Evolutionary conservation across 2,113 vertebrate species (phyloP).

Genomic region (Mormyrus iriodes): DNA sequence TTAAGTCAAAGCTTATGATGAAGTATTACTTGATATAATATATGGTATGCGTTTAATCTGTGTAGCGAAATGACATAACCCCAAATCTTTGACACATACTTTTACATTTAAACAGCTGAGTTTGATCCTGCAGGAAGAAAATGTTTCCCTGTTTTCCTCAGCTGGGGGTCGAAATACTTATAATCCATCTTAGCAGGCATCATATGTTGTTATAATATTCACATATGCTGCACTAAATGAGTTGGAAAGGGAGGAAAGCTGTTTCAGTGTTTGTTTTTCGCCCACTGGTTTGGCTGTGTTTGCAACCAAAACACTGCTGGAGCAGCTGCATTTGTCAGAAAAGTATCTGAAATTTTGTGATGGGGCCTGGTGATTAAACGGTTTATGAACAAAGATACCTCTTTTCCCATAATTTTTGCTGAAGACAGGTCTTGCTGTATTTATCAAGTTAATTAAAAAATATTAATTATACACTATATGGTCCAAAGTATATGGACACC

Average conservation of each 20-base stretch:
- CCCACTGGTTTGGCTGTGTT: not conserved
- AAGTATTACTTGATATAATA: not conserved
- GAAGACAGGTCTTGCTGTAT: not conserved
- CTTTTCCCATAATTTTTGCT: not conserved
- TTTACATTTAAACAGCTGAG: not conserved
- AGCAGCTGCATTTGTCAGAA: not conserved
- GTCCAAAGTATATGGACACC: not conserved
- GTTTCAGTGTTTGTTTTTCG: constrained; percentile 33
- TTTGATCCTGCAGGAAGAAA: constrained; percentile 20
- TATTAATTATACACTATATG: not conserved
- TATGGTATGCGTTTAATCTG: not conserved
- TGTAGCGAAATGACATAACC: not conserved
- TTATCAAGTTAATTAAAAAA: not conserved
- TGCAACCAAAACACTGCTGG: not conserved
- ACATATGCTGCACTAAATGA: constrained; percentile 31
- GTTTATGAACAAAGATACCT: not conserved
- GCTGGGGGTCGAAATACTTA: constrained; percentile 25
- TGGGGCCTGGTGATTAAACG: not conserved
- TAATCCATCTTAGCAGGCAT: constrained; percentile 23
- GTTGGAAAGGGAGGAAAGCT: constrained; percentile 27
- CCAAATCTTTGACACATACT: not conserved
- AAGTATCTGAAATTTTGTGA: not conserved
- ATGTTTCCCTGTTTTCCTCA: constrained; percentile 10
- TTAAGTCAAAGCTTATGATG: not conserved
- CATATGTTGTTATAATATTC: constrained; percentile 48